phyloP scores from a whole-genome alignment of 2,888 invertebrate genomes.

The Drosophila koepferae region DNA sequence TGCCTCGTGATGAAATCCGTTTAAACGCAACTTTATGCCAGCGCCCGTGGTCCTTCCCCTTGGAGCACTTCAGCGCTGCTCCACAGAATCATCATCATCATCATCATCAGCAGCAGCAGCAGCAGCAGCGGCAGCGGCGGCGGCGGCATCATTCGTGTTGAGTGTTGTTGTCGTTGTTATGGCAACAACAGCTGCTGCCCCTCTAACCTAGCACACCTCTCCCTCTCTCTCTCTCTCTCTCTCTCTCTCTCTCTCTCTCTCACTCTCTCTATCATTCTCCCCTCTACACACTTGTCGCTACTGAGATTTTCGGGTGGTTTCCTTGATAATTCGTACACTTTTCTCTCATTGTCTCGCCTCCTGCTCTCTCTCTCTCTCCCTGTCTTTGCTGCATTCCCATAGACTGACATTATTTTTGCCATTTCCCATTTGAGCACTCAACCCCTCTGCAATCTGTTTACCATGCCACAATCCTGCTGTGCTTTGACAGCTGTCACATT shows the following conservation, averaged over 20 bases:
- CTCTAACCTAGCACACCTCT: neutral
- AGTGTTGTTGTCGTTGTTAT: slow-evolving; percentile 41
- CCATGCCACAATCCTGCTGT: slow-evolving; percentile 48
- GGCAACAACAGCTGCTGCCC: slow-evolving; percentile 45
- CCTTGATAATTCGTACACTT: slow-evolving; percentile 33
- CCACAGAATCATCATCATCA: slow-evolving; percentile 28
- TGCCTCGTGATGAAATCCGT: slow-evolving; percentile 71
- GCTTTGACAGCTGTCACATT: slow-evolving; percentile 79
- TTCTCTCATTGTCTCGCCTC: slow-evolving; percentile 1
- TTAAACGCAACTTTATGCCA: slow-evolving; percentile 68
- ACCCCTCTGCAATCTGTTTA: slow-evolving; percentile 35
- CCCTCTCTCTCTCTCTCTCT: neutral
- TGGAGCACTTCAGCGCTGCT: slow-evolving; percentile 5
- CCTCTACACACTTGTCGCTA: neutral
- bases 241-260: neutral
- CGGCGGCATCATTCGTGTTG: slow-evolving; percentile 19
- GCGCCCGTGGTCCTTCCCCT: neutral
- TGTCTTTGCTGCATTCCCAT: slow-evolving; percentile 40
- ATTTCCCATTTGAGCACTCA: slow-evolving; percentile 3
- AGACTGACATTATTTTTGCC: slow-evolving; percentile 15
- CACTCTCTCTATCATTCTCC: neutral
- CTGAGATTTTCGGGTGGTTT: slow-evolving; percentile 59
- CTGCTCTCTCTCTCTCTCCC: neutral
- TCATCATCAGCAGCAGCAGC: slow-evolving; percentile 36
- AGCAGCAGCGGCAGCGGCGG: slow-evolving; percentile 28